A percentile compares a stretch with the other conserved stretches of the same genome.
Evolutionary conservation across 30 jellyfish, hydroid and myxozoan genomes (phyloP).

Genomic region (Rhopilema esculentum): DNA sequence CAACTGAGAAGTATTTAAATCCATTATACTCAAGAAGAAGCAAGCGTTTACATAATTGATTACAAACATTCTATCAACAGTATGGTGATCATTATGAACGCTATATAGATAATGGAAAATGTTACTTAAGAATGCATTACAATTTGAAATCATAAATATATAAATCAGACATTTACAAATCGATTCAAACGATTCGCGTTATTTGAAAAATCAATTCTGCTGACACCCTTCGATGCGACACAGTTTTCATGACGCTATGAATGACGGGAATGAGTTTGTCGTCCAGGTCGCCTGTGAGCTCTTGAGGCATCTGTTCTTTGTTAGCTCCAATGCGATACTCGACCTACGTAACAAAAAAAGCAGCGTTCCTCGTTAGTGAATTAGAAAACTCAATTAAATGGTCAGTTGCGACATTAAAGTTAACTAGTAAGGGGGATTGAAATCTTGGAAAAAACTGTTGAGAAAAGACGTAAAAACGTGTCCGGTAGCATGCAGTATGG

Average conservation of each 20-base stretch:
- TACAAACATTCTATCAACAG: background rate
- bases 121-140: background rate
- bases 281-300: constrained; percentile 81
- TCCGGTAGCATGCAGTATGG: no score
- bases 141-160: background rate
- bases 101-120: background rate
- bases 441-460: no score
- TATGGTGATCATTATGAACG: background rate
- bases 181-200: constrained; percentile 77
- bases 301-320: constrained; percentile 82
- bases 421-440: background rate
- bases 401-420: no score
- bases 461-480: no score
- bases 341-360: constrained; percentile 53
- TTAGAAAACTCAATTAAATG: no score
- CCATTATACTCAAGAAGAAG: no score
- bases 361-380: background rate
- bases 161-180: background rate
- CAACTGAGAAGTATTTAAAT: no score
- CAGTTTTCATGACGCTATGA: constrained; percentile 83
- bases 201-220: constrained; percentile 92
- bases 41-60: no score
- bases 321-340: constrained; percentile 91
- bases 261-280: constrained; percentile 94
- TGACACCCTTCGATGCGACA: constrained; percentile 86